Base-by-base conservation (phyloP, 2,797 vertebrate genomes). In the Neostethus bicornis region DNA sequence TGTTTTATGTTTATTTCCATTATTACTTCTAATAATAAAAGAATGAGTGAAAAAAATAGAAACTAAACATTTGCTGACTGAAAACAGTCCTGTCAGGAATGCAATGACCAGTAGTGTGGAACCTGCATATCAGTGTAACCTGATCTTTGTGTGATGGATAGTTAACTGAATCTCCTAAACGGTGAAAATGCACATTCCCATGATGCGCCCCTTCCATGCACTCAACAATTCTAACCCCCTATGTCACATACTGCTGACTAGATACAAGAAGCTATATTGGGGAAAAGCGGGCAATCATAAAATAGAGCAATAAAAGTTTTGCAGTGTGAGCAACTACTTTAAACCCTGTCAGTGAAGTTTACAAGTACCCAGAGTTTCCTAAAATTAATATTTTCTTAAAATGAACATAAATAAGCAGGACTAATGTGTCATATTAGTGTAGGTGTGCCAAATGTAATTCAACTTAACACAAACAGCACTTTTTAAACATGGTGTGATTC, bases 81-180 rank as follows among this genome's bases (percentile, higher is more conserved):
- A 86, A 84, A 87, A 75, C 72, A 71, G 73, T 65, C 64, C 42
- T 46, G 59, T 61, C 63, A 70, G 60, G 62, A 79, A 81, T 85
- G 39, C 55, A 51, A 85, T 88, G 86, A 84, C 86, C 85, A 84
- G 69, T 24, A 62, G 66, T 44, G 61, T 46, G 29, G 53, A 79
- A 79, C 76, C 84, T 75, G 70, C 84, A 75, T 81, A 84, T 80
- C 47, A 2, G 66, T 79, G 89, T 77, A 90, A 91, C 78, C 50
- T 67, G 81, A 92, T 82, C 83, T 69, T 20, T 79, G 67, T 75
- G 77, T 90, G 90, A 89, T 83, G 76, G 86, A 90, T 87, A 69
- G 85, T 70, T 85, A 89, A 90, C 87, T 80, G 87, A 84, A 87
- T 85, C 79, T 68, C 7, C 59, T 68, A 73, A 77, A 80, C 73